These are phyloP conservation scores for Grallaria varia DNA, from an alignment of 2,113 vertebrate species.

Conservation along the genomic window DNA sequence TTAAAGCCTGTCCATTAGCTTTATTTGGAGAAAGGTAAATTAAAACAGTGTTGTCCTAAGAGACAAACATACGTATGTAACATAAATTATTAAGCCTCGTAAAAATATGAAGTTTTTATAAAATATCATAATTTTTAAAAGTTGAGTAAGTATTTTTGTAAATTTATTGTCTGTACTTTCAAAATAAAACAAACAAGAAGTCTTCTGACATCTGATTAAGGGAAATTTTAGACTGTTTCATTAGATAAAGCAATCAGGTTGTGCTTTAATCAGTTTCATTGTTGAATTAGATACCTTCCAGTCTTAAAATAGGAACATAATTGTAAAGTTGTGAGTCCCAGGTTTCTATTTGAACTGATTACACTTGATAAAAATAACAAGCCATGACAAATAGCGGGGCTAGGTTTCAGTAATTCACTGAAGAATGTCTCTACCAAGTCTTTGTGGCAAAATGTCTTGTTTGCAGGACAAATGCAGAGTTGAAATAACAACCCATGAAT, in stretches of 20 bases:
- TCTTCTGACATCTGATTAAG: neutral
- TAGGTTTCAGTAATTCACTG: conserved; percentile 69
- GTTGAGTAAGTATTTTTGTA: neutral
- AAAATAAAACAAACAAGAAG: neutral
- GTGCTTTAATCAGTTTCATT: conserved; percentile 26
- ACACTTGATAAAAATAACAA: conserved; percentile 72
- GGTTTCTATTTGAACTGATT: conserved; percentile 62
- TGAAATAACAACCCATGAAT: conserved; percentile 79
- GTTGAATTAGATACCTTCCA: conserved; percentile 37
- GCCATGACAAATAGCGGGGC: conserved; percentile 63
- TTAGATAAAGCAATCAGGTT: conserved; percentile 17
- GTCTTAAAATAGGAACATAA: conserved; percentile 42
- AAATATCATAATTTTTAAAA: neutral
- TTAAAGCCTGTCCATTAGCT: neutral
- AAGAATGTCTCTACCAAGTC: conserved; percentile 70
- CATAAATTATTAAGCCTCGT: neutral
- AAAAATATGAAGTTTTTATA: neutral
- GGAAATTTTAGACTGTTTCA: neutral
- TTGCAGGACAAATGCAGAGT: conserved; percentile 74
- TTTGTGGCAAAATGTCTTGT: conserved; percentile 75
- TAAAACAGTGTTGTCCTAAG: neutral
- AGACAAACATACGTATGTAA: neutral
- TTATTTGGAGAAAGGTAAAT: neutral
- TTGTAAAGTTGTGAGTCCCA: conserved; percentile 55
- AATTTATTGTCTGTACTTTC: neutral